Conservation (phyloP, 1,140 invertebrate genomes). For the Drosophila mojavensis region DNA sequence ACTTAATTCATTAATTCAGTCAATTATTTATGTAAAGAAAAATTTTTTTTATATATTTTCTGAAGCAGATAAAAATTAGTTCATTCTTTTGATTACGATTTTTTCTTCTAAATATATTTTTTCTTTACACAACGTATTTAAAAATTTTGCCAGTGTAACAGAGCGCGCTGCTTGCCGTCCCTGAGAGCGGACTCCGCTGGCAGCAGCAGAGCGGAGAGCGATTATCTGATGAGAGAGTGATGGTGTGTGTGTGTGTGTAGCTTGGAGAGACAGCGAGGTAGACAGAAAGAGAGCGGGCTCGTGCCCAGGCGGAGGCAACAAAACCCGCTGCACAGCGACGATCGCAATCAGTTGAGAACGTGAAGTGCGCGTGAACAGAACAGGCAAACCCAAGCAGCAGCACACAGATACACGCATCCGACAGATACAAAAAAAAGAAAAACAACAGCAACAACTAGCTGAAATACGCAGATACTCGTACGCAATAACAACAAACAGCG, state of each 20-base stretch:
- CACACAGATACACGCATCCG: constrained; percentile 8
- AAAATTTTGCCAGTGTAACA: constrained; percentile 6
- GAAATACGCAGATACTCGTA: constrained; percentile 58
- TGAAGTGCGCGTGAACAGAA: constrained; percentile 66
- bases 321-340: constrained; percentile 65
- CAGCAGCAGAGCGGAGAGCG: constrained; percentile 5
- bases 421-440: constrained; percentile 21
- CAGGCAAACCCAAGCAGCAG: background rate
- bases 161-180: background rate
- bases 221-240: background rate
- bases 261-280: background rate
- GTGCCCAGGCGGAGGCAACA: constrained; percentile 46
- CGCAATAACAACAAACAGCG: constrained; percentile 36
- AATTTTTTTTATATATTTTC: background rate
- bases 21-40: background rate
- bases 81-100: too few relatives aligned
- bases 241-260: background rate
- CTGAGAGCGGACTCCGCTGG: background rate
- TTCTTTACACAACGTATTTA: too few relatives aligned
- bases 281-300: background rate
- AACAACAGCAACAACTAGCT: constrained; percentile 11
- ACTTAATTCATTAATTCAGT: background rate
- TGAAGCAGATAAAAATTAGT: background rate
- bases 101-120: too few relatives aligned
- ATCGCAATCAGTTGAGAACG: constrained; percentile 77